phyloP scores from a whole-genome alignment of 2,797 vertebrate species.

The Silurus aristotelis region DNA sequence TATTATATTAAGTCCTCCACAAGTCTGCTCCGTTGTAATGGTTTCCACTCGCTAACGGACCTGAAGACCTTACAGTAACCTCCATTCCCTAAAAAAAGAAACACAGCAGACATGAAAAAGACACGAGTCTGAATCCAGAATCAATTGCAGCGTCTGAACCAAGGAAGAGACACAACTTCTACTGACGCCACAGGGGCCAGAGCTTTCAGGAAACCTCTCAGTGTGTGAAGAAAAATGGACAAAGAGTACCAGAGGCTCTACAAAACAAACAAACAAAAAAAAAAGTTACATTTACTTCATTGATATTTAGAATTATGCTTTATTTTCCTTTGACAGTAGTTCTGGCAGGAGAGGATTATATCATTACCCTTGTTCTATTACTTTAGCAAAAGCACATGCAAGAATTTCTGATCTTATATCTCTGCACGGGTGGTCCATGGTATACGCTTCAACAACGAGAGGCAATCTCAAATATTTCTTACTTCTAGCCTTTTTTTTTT shows the following conservation, averaged over 20 bases:
- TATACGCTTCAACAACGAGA: not conserved
- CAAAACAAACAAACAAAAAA: not conserved
- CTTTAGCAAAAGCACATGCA: not conserved
- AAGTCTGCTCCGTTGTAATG: constrained; percentile 13
- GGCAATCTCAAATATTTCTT: not conserved
- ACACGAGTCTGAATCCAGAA: constrained; percentile 36
- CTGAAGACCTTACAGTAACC: constrained; percentile 33
- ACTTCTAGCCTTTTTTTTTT: not conserved
- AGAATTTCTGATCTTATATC: not conserved
- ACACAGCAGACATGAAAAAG: constrained; percentile 35
- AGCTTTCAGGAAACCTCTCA: constrained; percentile 22
- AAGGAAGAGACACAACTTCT: not conserved
- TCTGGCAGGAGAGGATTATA: not conserved
- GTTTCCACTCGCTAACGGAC: constrained; percentile 18
- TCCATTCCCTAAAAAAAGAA: constrained; percentile 13
- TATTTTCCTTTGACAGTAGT: not conserved
- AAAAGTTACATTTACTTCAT: not conserved
- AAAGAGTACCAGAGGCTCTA: not conserved
- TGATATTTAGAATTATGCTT: too few relatives aligned
- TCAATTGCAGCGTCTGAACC: constrained; percentile 46
- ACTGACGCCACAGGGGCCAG: constrained; percentile 21
- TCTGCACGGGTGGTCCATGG: not conserved
- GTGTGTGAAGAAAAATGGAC: not conserved
- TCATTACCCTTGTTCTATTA: not conserved
- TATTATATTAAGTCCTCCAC: not conserved